Base-by-base conservation (phyloP, 2,888 invertebrate species). In the Dynastes tityus region DNA sequence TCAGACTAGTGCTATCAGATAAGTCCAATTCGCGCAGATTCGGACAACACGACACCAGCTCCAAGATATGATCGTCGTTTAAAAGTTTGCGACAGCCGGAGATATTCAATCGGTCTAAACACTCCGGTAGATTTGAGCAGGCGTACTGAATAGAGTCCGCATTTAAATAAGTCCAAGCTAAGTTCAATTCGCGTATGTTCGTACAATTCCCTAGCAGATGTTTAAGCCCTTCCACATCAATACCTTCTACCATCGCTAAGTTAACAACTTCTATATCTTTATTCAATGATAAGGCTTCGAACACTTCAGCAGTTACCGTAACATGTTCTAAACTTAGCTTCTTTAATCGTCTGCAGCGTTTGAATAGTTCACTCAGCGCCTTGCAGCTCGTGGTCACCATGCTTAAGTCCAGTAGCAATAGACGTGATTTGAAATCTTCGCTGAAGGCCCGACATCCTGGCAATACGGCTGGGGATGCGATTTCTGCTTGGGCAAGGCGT, bases 271-370 rank as follows among this genome's bases (percentile, higher is more conserved):
- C 95, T 81, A 98, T 87, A 64, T 93, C 89, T 67, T 85, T 87
- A 86, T 93, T 95, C 85, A 91, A 86, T 82, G 94, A 92, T 79
- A 97, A 93, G 71, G 94, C 90, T 79, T 90, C 87, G 84, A 96
- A 94, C 29, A 94, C 92, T 0, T 88, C 88, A 80, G 92, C 91
- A 82, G 92, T 92, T 0, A 97, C 80, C 8, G 88, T 87, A 27
- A 95, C 92, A 84, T 94, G 94, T 88, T 98, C 98, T 76, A 98
- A 88, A 83, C 97, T 97, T 2, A 98, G 89, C 87, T 97, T 97
- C 85, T 92, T 93, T 49, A 98, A 89, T 11, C 91, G 89, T 4
- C 91, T 90, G 87, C 97, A 97, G 5, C 92, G 90, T 1, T 89
- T 88, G 51, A 98, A 90, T 22, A 93, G 86, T 53, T 87, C 87